Evolutionary conservation across 1,140 invertebrate species (phyloP).

Genomic region (Whitmania pigra): DNA sequence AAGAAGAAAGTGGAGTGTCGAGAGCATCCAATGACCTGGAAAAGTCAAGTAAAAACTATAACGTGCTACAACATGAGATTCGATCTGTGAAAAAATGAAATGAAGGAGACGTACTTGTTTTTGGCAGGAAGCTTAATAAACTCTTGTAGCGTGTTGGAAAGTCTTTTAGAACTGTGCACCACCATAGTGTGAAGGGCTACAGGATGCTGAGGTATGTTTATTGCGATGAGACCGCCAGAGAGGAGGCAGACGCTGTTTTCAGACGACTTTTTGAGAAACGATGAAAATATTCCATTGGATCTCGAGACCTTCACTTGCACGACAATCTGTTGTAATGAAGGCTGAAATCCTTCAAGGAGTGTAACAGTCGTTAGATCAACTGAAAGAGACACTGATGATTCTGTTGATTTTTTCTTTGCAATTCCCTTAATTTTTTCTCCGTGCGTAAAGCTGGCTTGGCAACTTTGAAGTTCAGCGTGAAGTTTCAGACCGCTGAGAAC

Average conservation of each 20-base stretch:
- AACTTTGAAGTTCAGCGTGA: conserved; percentile 71
- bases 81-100: background rate
- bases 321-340: conserved; percentile 66
- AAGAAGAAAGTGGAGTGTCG: no score
- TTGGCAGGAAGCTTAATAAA: conserved; percentile 27
- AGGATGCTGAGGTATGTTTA: conserved; percentile 91
- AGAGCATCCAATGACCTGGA: no score
- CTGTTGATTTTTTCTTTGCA: conserved; percentile 49
- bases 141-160: conserved; percentile 45
- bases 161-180: conserved; percentile 78
- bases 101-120: background rate
- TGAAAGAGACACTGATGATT: conserved; percentile 76
- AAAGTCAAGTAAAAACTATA: no score
- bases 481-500: conserved; percentile 82
- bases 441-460: conserved; percentile 57
- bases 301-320: conserved; percentile 82
- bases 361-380: conserved; percentile 82
- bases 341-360: conserved; percentile 71
- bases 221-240: conserved; percentile 71
- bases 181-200: conserved; percentile 92
- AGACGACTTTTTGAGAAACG: conserved; percentile 50
- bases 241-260: conserved; percentile 75
- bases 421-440: conserved; percentile 58
- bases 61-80: background rate
- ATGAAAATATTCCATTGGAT: conserved; percentile 78